Evolutionary conservation across 2,797 vertebrate species (phyloP).

Genomic region (Hydrolagus colliei): DNA sequence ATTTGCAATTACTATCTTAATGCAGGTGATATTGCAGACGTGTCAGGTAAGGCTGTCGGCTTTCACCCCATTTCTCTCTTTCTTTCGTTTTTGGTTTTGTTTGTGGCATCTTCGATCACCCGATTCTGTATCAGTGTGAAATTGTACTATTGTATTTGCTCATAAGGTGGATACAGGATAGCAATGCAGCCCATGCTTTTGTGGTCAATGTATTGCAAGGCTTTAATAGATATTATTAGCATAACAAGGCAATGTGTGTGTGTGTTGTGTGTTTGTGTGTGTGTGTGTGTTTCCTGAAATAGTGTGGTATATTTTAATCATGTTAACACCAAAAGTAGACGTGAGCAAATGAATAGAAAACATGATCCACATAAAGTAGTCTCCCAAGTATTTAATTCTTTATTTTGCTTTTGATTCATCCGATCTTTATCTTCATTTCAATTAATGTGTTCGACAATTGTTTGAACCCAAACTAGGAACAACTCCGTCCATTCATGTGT

Average conservation of each 20-base stretch:
- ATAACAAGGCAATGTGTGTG: neutral
- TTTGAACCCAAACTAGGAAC: slow-evolving; percentile 56
- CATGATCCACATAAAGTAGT: neutral
- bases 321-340: neutral
- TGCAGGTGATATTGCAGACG: slow-evolving; percentile 77
- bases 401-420: neutral
- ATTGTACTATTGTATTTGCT: slow-evolving; percentile 25
- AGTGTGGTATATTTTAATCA: neutral
- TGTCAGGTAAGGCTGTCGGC: slow-evolving; percentile 71
- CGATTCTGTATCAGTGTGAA: slow-evolving; percentile 5
- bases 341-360: neutral
- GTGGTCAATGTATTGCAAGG: slow-evolving; percentile 1
- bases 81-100: neutral
- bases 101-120: neutral
- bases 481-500: slow-evolving; percentile 83
- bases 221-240: slow-evolving; percentile 11
- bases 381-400: slow-evolving; percentile 14
- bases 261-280: neutral
- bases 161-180: neutral
- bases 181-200: slow-evolving; percentile 9
- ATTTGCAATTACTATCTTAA: slow-evolving; percentile 73
- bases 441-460: neutral
- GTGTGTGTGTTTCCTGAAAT: slow-evolving; percentile 10
- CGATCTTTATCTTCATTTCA: neutral
- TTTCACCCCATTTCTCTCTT: neutral